phyloP scores from a whole-genome alignment of 2,113 vertebrate species.

The Galeopterus variegatus region DNA sequence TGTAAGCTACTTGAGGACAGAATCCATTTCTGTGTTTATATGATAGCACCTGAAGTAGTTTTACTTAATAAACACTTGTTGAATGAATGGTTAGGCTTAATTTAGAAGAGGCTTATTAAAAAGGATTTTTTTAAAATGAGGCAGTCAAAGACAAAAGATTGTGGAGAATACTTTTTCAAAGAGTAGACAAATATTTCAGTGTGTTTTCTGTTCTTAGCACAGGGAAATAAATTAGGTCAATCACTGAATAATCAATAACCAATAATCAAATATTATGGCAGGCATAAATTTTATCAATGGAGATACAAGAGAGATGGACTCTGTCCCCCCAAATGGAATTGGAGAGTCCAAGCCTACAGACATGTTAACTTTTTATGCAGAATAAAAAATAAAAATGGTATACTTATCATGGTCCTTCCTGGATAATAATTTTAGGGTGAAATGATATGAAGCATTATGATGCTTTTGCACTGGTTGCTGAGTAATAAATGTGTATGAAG shows the following conservation, averaged over 20 bases:
- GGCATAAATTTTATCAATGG: not conserved
- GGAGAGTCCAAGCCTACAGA: not conserved
- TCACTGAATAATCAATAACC: not conserved
- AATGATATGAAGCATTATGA: slow-evolving; percentile 5
- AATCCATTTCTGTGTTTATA: not conserved
- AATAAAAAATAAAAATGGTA: slow-evolving; percentile 9
- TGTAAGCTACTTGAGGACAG: not conserved
- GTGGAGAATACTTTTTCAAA: not conserved
- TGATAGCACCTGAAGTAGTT: not conserved
- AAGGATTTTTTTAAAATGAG: not conserved
- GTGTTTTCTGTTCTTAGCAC: not conserved
- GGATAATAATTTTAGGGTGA: slow-evolving; percentile 24
- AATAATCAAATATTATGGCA: not conserved
- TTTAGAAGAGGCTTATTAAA: not conserved
- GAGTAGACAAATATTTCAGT: not conserved
- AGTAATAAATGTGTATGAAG: slow-evolving; percentile 29
- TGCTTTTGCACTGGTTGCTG: not conserved
- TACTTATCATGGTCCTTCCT: not conserved
- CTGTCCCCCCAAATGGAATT: not conserved
- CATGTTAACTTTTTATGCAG: not conserved
- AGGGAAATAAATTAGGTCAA: not conserved
- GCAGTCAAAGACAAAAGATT: not conserved
- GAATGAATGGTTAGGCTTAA: not conserved
- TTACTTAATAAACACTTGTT: not conserved
- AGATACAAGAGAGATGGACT: not conserved